Evolutionary conservation across 2,113 vertebrate genomes (phyloP), one percentile per base, ranked within the genome.

Genomic region (Bagarius yarrelli): DNA sequence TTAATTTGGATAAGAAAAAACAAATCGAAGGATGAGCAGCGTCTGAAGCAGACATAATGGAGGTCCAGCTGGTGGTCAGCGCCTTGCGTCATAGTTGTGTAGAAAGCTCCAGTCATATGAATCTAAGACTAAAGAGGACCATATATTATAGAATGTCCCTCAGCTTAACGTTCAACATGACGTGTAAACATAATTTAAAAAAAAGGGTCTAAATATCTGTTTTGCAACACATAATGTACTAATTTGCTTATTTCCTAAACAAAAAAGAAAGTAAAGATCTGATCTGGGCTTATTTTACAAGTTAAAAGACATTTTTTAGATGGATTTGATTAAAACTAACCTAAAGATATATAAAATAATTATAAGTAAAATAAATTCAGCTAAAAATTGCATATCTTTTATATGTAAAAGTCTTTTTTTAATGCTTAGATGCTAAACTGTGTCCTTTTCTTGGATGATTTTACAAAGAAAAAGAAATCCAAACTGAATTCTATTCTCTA

Each of bases 91-190:
- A 0, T 96, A 96, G 81, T 86, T 94, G 88, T 94, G 94, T 93
- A 93, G 86, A 83, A 90, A 89, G 88, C 87, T 96, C 89, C 96
- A 94, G 87, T 96, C 95, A 6, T 93, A 95, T 55, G 93, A 94
- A 61, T 93, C 97, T 97, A 92, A 50, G 86, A 89, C 1, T 14
- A 15, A 23, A n/a, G 13, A 44, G 36, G 21, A 44, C 11, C 2
- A 15, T 44, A 15, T n/a, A 8, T 23, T 36, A 23, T 5, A 23
- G 19, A 4, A 40, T 34, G 19, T 21, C 61, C 18, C 30, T 19
- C 32, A 19, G 8, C 3, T 63, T 14, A 32, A 32, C 30, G 0
- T 63, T 63, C 30, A 63, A 32, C 13, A 5, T 63, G 32, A 32
- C 32, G 14, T 61, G 59, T 61, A 61, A 64, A 13, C 5, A 63